phyloP scores from a whole-genome alignment of 2,113 vertebrate genomes.

The Oostethus manadensis region DNA sequence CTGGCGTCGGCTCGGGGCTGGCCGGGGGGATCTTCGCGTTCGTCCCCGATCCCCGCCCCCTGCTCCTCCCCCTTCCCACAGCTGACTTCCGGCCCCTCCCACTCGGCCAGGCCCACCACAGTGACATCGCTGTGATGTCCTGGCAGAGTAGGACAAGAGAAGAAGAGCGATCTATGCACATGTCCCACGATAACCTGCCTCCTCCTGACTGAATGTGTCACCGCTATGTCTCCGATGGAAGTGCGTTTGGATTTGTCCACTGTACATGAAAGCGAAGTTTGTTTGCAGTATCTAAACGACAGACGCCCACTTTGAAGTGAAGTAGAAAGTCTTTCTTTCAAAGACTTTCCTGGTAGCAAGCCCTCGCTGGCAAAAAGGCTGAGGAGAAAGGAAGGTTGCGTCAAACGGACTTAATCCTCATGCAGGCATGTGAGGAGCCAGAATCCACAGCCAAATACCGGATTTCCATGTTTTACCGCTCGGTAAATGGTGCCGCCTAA shows the following conservation, averaged over 20 bases:
- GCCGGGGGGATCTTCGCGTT: background rate
- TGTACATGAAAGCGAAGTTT: conserved; percentile 3
- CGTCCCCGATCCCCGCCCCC: background rate
- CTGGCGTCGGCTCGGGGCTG: conserved; percentile 28
- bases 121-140: conserved; percentile 60
- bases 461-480: background rate
- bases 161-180: conserved; percentile 37
- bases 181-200: conserved; percentile 26
- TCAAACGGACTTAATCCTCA: background rate
- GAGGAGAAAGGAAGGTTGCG: background rate
- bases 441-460: background rate
- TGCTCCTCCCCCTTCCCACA: conserved; percentile 26
- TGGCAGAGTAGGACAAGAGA: background rate
- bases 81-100: conserved; percentile 34
- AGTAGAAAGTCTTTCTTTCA: background rate
- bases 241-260: no score
- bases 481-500: background rate
- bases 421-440: background rate
- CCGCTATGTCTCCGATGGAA: no score
- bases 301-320: background rate
- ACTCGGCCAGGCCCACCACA: conserved; percentile 60
- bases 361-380: no score
- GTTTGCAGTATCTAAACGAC: background rate
- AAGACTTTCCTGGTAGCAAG: background rate
- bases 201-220: background rate